These are phyloP conservation scores for Drosophila fungiperda DNA, from an alignment of 2,888 invertebrate species.

Conservation along the genomic window DNA sequence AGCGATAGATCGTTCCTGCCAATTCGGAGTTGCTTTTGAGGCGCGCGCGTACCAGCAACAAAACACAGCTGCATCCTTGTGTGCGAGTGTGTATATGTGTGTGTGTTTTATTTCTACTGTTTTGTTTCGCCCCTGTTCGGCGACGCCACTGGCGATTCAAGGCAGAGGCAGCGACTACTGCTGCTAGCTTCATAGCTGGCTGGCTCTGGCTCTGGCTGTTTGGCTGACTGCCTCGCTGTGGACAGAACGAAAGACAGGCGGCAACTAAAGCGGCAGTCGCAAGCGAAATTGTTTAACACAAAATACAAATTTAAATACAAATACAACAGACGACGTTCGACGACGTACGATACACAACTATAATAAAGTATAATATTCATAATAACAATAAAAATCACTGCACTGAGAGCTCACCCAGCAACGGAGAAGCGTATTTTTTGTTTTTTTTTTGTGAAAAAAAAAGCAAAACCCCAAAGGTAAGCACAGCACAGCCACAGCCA, in stretches of 20 bases:
- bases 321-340: conserved; percentile 36
- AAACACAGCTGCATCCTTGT: conserved; percentile 46
- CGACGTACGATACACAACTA: conserved; percentile 29
- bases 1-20: conserved; percentile 40
- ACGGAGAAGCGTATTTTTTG: conserved; percentile 29
- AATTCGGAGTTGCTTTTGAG: conserved; percentile 38
- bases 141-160: conserved; percentile 44
- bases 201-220: conserved; percentile 64
- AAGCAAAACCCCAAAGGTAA: conserved; percentile 45
- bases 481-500: conserved; percentile 11
- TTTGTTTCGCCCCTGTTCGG: conserved; percentile 39
- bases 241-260: conserved; percentile 78
- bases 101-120: not conserved
- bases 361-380: conserved; percentile 48
- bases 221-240: conserved; percentile 73
- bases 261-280: conserved; percentile 70
- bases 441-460: conserved; percentile 7
- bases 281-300: conserved; percentile 58
- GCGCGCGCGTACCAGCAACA: conserved; percentile 9
- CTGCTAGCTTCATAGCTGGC: conserved; percentile 62
- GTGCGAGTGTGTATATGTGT: not conserved
- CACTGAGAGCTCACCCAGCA: conserved; percentile 15
- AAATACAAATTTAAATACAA: conserved; percentile 47
- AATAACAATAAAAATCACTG: conserved; percentile 40
- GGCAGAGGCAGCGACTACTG: conserved; percentile 57